Base-by-base conservation (phyloP, 2,888 invertebrate species). In the Notodonta ziczac region DNA sequence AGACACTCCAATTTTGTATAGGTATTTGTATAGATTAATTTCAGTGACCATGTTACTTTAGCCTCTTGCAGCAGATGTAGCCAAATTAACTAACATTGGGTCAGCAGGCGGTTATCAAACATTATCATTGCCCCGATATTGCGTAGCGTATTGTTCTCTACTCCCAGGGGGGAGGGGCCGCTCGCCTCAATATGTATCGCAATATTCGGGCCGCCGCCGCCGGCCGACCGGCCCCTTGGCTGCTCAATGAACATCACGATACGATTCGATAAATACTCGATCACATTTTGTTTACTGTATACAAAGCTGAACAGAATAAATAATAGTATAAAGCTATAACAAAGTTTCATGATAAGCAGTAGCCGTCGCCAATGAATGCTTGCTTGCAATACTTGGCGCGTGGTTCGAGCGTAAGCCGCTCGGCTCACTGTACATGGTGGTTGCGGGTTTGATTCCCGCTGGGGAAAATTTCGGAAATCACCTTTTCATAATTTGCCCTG, bases 121-220 rank as follows among this genome's bases (percentile, higher is more conserved):
- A 16, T 16, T 16, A 50, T 50, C 9, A 16, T 50, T 50, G 16
- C 7, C 50, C 8, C 16, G 14, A 50, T 50, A 50, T 50, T 16
- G 14, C 16, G 50, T 16, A 50, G 14, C 16, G 50, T 50, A 50
- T 50, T 16, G 16, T 9, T 50, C 8, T 0, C 50, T 16, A 50
- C 16, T 50, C 50, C 50, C 50, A 3, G 50, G 16, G 50, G 50
- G 4, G 16, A 24, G 24, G 24, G 1, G 24, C 24, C 24, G 46
- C 46, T 4, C 10, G 10, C 0, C 42, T n/a, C n/a, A 35, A 54
- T 39, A 39, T 54, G 35, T 54, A 39, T 39, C 8, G 14, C 39
- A 54, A 39, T 54, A 54, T 14, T 54, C 39, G 54, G 54, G 39
- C 35, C 12, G 39, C 53, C 54, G 54, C 32, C 51, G 24, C 9